Base-by-base conservation (phyloP, 2,113 vertebrate genomes). In the Mobula birostris region DNA sequence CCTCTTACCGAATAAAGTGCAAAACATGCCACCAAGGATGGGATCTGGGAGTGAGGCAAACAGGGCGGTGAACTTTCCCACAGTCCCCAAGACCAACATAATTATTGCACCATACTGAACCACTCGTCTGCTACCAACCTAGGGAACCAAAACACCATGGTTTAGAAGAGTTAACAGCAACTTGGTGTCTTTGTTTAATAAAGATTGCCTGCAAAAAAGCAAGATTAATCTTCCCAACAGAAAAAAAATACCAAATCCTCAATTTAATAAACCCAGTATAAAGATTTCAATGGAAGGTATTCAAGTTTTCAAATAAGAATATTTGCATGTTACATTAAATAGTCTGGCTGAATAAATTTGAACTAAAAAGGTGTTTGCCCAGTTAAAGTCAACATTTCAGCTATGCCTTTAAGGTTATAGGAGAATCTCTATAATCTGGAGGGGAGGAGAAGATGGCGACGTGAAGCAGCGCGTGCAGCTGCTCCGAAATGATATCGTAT, bases 21-120 rank as follows among this genome's bases (percentile, higher is more conserved):
- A 99, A 97, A 99, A 99, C 98, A 99, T 98, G 19, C 98, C 98
- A 7, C 99, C 99, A 0, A 99, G 97, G 94, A 99, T 97, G 0
- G 99, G 99, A 95, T 99, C 98, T 0, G 99, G 99, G 93, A 99
- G 95, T 0, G 99, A 98, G 24, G 99, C 98, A 1, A 99, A 99
- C 83, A 99, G 96, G 11, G 99, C 98, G 0, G 99, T 99, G 96
- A 99, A 99, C 95, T 99, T 99, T 66, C 99, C 98, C 0, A 99
- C 79, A 3, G 97, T 97, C 17, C 99, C 99, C 95, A 99, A 94
- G 61, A 99, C 0, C 2, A 99, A 95, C 98, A 99, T 99, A 96
- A 99, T 98, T 12, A 95, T 97, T 0, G 98, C 98, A 7, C 99
- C 99, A 0, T 98, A 99, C 95, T 99, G 99, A 29, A 99, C 98